Conservation (phyloP, 1,140 invertebrate species). For the Lasioglossum baleicum region DNA sequence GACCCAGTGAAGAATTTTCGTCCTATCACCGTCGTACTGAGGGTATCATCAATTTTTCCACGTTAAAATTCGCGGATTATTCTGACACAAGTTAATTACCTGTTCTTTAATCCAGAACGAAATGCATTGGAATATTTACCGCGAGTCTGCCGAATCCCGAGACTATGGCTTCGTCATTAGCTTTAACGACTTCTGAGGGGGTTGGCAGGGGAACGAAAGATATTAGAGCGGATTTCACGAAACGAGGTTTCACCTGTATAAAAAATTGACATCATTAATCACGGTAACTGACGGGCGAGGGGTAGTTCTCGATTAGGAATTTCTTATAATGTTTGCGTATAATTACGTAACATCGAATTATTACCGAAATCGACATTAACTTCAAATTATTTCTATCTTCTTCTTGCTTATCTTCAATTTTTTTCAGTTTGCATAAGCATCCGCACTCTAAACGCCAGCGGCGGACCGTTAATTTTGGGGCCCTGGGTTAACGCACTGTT, state of each 20-base stretch:
- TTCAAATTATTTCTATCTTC: too few species aligned
- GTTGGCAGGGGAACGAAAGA: conserved; percentile 29
- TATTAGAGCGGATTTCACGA: conserved; percentile 11
- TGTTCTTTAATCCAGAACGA: background rate
- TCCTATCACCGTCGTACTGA: conserved; percentile 33
- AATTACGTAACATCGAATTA: background rate
- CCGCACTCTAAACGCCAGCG: too few species aligned
- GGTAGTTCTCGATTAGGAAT: too few species aligned
- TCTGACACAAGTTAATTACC: background rate
- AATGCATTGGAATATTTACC: conserved; percentile 32
- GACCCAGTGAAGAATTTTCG: conserved; percentile 41
- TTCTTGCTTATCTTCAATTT: too few species aligned
- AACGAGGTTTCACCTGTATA: conserved; percentile 38
- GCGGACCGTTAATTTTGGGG: too few species aligned
- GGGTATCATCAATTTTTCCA: background rate
- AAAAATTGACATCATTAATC: background rate
- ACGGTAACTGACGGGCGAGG: background rate
- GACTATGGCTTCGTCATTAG: conserved; percentile 33
- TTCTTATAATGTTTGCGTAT: too few species aligned
- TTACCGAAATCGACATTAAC: too few species aligned
- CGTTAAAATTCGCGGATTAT: background rate
- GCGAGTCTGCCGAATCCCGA: conserved; percentile 56
- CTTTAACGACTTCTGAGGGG: background rate
- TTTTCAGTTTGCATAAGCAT: too few species aligned
- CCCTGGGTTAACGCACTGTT: too few species aligned